These are phyloP conservation scores for Diploscapter pachys DNA, from an alignment of 1,140 invertebrate genomes.

Conservation along the genomic window DNA sequence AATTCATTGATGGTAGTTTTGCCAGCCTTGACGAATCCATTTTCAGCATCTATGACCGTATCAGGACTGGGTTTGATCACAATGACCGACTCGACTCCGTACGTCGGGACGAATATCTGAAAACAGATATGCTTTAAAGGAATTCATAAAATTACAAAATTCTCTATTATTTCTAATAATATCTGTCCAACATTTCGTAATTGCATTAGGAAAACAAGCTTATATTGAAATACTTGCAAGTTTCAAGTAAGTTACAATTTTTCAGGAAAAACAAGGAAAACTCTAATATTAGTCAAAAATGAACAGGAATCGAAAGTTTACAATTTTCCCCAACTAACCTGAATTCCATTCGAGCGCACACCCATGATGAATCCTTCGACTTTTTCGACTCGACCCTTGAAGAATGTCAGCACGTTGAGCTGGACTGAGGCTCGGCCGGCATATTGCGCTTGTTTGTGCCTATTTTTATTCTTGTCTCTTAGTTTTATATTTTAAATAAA, in stretches of 20 bases:
- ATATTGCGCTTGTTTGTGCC: conserved; percentile 92
- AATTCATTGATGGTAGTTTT: conserved; percentile 17
- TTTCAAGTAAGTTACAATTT: too few species aligned
- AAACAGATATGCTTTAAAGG: neutral
- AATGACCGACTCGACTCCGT: conserved; percentile 87
- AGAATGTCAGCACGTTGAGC: conserved; percentile 77
- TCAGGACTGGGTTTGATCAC: conserved; percentile 66
- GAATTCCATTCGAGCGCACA: conserved; percentile 90
- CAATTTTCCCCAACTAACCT: conserved; percentile 67
- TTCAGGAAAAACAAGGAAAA: too few species aligned
- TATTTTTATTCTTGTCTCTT: neutral
- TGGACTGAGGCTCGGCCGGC: conserved; percentile 91
- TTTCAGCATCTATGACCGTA: conserved; percentile 16
- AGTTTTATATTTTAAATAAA: too few species aligned
- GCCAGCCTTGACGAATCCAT: conserved; percentile 18
- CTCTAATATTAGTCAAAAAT: too few species aligned
- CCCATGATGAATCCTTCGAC: conserved; percentile 78
- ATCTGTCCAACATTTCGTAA: too few species aligned
- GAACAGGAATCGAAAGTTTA: too few species aligned
- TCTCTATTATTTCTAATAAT: too few species aligned
- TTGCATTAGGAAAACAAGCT: too few species aligned
- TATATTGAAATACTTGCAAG: conserved; percentile 62
- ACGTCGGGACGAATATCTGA: conserved; percentile 78
- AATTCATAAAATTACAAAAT: too few species aligned
- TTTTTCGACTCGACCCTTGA: conserved; percentile 75